phyloP scores from a whole-genome alignment of 2,888 invertebrate species.

The Epistrophella euchroma region DNA sequence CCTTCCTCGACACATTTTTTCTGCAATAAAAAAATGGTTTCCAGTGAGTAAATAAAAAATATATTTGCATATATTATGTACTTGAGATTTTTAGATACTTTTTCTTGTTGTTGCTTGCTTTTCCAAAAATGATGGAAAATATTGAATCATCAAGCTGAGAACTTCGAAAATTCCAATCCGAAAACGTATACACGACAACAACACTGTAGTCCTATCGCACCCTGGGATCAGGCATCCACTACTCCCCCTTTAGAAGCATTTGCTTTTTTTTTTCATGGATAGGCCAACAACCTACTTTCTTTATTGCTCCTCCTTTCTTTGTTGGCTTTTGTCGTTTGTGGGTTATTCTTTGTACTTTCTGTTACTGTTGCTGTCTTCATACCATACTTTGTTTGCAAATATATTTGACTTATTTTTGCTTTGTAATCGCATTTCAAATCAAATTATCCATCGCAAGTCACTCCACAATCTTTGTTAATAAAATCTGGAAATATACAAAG shows the following conservation, averaged over 20 bases:
- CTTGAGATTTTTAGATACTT: not conserved
- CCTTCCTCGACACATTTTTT: slow-evolving; percentile 8
- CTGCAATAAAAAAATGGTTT: slow-evolving; percentile 55
- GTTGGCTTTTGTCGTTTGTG: slow-evolving; percentile 61
- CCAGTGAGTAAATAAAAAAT: slow-evolving; percentile 59
- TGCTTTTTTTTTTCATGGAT: not conserved
- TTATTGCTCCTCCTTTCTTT: slow-evolving; percentile 66
- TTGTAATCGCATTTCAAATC: slow-evolving; percentile 14
- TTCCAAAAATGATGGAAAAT: not conserved
- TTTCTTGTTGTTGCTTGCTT: not conserved
- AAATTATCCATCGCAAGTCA: not conserved
- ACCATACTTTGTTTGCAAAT: slow-evolving; percentile 24
- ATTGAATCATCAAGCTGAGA: not conserved
- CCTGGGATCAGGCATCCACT: not conserved
- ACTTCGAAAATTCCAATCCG: not conserved
- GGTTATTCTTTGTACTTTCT: slow-evolving; percentile 36
- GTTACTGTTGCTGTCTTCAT: slow-evolving; percentile 38
- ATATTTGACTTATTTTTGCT: slow-evolving; percentile 16
- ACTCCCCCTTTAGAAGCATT: slow-evolving; percentile 7
- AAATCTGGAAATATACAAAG: too few species aligned
- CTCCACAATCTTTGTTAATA: not conserved
- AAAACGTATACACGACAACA: not conserved
- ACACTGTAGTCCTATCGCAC: not conserved
- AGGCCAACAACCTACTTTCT: slow-evolving; percentile 73
- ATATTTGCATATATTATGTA: not conserved